Evolutionary conservation across 2,888 invertebrate species (phyloP), one percentile per base, ranked within the genome.

Genomic region (Cremastinae sp.): DNA sequence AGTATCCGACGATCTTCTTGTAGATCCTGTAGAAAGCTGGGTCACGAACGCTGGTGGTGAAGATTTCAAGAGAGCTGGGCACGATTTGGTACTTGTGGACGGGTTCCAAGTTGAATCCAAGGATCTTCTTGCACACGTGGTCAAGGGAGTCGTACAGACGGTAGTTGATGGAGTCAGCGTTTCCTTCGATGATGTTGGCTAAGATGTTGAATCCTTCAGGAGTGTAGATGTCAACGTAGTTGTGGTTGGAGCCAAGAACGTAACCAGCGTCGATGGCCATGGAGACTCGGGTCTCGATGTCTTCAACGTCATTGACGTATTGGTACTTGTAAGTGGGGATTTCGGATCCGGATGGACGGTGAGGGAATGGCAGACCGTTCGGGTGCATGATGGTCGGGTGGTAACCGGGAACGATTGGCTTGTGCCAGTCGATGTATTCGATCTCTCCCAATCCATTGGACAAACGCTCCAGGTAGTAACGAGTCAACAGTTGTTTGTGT

Each of bases 391-490:
- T 88, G 85, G 91, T 91, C 8, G 94, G 92, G 83, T 93, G 91
- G 81, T 93, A 94, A 37, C 92, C 91, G 56, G 90, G 88, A 65
- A 90, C 86, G 61, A 92, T 86, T 41, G 91, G 88, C 39, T 90
- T 83, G 83, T 91, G 87, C 91, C 91, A 93, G 80, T 91, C 90
- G 78, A 93, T 90, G 35, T 91, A 90, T 4, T 92, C 91, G 78
- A 94, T 92, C 51, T 92, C 91, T 10, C 93, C 93, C 75, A 94
- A 83, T 16, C 92, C 92, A 80, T 94, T 93, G 37, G 93, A 91
- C 68, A 94, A 89, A 88, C 95, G 93, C 84, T 95, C 94, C 84
- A 94, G 88, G 83, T 93, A 93, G 90, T 93, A 94, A 83, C 94
- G 93, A 71, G 93, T 92, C 79, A 94, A 84, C 2, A 94, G 83